Percentiles rank a stretch among this genome's conserved stretches.
phyloP scores from a whole-genome alignment of 1,140 invertebrate genomes.

The Meteorus sp. region DNA sequence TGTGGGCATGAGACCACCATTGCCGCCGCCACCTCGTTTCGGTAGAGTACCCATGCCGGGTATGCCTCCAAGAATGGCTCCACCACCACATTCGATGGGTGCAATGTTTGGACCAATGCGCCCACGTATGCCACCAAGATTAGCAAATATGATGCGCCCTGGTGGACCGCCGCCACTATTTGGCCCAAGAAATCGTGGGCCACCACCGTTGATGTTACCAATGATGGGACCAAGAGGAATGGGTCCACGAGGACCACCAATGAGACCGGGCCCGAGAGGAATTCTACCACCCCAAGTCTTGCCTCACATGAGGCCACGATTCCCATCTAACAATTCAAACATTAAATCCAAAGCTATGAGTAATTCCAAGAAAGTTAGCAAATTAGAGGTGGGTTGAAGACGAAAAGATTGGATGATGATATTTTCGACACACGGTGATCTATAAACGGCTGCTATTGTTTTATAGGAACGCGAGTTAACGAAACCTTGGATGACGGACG shows the following conservation, averaged over 20 bases:
- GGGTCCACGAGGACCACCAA: constrained; percentile 38
- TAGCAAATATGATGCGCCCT: constrained; percentile 31
- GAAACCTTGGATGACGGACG: constrained; percentile 63
- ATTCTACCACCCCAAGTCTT: constrained; percentile 30
- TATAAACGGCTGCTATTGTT: neutral
- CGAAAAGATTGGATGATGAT: neutral
- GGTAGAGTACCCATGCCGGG: too few species aligned
- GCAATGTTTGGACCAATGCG: constrained; percentile 38
- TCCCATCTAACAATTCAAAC: constrained; percentile 34
- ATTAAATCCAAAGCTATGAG: constrained; percentile 39
- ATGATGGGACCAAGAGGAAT: constrained; percentile 40
- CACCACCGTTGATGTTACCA: constrained; percentile 34
- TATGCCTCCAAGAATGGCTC: constrained; percentile 36
- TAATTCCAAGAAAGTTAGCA: constrained; percentile 42
- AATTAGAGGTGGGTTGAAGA: constrained; percentile 42
- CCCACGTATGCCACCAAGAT: constrained; percentile 35
- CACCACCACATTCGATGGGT: constrained; percentile 32
- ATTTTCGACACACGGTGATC: neutral
- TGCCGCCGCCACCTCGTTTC: constrained; percentile 35
- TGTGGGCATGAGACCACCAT: constrained; percentile 34
- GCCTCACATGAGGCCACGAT: constrained; percentile 45
- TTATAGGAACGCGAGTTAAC: constrained; percentile 52
- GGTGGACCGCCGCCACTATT: constrained; percentile 38
- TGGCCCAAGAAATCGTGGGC: constrained; percentile 36
- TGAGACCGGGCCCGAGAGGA: constrained; percentile 39